Evolutionary conservation across 2,113 vertebrate genomes (phyloP).

Genomic region (Bubalus kerabau): DNA sequence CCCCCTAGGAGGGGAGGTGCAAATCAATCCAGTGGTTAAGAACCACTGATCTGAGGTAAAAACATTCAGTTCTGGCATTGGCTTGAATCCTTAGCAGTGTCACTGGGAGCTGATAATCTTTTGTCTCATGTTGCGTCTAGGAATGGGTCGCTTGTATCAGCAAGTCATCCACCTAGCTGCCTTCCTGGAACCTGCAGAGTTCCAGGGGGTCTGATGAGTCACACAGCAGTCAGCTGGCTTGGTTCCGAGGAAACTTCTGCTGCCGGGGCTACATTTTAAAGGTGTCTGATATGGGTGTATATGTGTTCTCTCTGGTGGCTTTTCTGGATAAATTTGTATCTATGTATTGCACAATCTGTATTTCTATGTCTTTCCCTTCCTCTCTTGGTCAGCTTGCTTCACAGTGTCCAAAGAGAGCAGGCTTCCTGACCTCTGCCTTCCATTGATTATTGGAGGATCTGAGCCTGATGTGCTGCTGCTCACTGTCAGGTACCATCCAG

Average conservation of each 20-base stretch:
- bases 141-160: constrained; percentile 87
- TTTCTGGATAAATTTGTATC: constrained; percentile 92
- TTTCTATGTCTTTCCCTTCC: constrained; percentile 88
- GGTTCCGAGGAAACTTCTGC: constrained; percentile 91
- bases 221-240: constrained; percentile 91
- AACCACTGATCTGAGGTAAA: constrained; percentile 47
- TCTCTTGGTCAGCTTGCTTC: constrained; percentile 86
- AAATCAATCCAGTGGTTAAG: not conserved
- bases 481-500: constrained; percentile 83
- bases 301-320: constrained; percentile 93
- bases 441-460: constrained; percentile 85
- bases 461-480: constrained; percentile 82
- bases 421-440: constrained; percentile 86
- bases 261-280: constrained; percentile 90
- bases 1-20: not conserved
- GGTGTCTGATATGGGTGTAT: constrained; percentile 91
- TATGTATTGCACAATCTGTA: constrained; percentile 88
- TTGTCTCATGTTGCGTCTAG: constrained; percentile 91
- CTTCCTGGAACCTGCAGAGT: constrained; percentile 87
- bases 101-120: constrained; percentile 88
- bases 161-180: constrained; percentile 89
- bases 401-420: constrained; percentile 89
- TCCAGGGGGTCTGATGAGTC: constrained; percentile 72
- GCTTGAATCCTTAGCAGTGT: constrained; percentile 90
- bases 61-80: constrained; percentile 84